These are phyloP conservation scores for Ambastaia sidthimunki DNA, from an alignment of 2,797 vertebrate genomes.

Conservation along the genomic window DNA sequence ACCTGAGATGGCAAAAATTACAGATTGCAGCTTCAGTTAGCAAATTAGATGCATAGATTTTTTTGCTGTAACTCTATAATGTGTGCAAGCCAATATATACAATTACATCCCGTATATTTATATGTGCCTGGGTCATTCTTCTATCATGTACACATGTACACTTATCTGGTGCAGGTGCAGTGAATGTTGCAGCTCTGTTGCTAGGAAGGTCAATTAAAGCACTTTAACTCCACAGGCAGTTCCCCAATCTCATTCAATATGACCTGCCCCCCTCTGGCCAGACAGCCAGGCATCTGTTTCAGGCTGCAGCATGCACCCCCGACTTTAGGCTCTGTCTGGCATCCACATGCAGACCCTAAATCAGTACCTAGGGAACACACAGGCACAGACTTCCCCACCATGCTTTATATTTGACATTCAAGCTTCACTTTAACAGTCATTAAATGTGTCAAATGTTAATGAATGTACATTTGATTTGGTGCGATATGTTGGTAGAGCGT, in stretches of 20 bases:
- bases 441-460: slow-evolving; percentile 3
- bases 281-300: slow-evolving; percentile 79
- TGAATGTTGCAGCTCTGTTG: slow-evolving; percentile 70
- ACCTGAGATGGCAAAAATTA: no score
- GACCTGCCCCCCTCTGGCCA: slow-evolving; percentile 60
- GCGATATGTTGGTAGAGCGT: neutral
- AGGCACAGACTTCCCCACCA: slow-evolving; percentile 47
- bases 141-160: slow-evolving; percentile 5
- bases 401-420: slow-evolving; percentile 60
- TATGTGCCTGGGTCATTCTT: neutral
- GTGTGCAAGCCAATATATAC: neutral
- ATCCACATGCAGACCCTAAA: slow-evolving; percentile 74
- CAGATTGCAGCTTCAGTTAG: no score
- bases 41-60: slow-evolving; percentile 1
- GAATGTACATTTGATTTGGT: neutral
- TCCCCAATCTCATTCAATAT: slow-evolving; percentile 54
- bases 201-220: slow-evolving; percentile 67
- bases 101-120: slow-evolving; percentile 8
- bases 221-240: slow-evolving; percentile 68
- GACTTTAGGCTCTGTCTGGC: slow-evolving; percentile 75
- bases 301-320: slow-evolving; percentile 73
- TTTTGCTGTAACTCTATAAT: neutral
- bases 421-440: slow-evolving; percentile 53
- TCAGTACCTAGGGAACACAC: slow-evolving; percentile 67
- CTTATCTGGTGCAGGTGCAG: slow-evolving; percentile 57